Base-by-base conservation (phyloP, 2,888 invertebrate genomes). In the Lasius fuliginosus region DNA sequence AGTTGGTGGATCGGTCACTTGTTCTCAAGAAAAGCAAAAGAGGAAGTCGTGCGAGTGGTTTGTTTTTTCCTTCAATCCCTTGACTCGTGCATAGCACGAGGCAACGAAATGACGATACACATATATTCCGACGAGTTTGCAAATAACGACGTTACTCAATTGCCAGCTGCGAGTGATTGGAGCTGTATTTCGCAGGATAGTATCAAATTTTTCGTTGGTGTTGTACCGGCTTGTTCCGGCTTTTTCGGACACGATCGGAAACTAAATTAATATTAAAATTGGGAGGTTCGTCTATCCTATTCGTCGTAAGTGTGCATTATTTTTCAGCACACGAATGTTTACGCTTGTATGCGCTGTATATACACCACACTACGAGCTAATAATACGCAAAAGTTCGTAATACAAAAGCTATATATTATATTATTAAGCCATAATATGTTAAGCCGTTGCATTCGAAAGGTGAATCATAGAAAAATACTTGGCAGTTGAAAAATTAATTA, bases 211-310 rank as follows among this genome's bases (percentile, higher is more conserved):
- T 88, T 81, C 83, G 82, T 84, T 92, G 92, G 94, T 93, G 94
- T 94, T 95, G 95, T 94, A 95, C 94, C 94, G 94, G 94, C 94
- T 94, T 93, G 94, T 94, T 94, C 94, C 94, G 92, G 93, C 62
- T 87, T 64, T 75, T 64, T 64, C 64, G 46, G 15, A 75, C 64
- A 65, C 46, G 64, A 11, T 15, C 27, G 12, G 23, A 23, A 36
- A 36, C 6, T 36, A 36, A 36, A 36, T 4, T 60, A 27, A 60
- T 30, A 60, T 18, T 60, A 30, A 60, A 12, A 60, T 67, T 77
- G 62, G 30, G 33, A 73, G 67, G 42, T 58, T 76, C 53, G 56
- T 56, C 11, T 49, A 79, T 83, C 27, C 15, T 30, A 33, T 64
- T 36, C n/a, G 27, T 62, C 23, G 3, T 62, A 82, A 74, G 60